Evolutionary conservation across 2,888 invertebrate genomes (phyloP).

Genomic region (Monochamus alternatus): DNA sequence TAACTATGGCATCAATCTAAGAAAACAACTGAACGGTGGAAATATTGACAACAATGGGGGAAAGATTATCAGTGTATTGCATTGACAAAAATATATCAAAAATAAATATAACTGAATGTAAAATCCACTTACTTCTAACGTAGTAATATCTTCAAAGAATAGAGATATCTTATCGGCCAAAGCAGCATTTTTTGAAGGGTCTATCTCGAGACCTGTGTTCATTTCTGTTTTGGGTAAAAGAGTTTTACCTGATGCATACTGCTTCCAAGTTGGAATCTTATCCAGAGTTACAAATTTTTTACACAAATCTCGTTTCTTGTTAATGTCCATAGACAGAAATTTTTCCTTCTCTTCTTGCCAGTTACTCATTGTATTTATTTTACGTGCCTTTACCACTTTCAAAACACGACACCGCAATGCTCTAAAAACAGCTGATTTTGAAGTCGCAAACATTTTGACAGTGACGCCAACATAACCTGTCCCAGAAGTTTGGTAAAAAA

Average conservation of each 20-base stretch:
- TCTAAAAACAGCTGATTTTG: conserved; percentile 24
- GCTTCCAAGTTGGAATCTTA: conserved; percentile 75
- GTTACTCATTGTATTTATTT: conserved; percentile 63
- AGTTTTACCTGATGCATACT: conserved; percentile 68
- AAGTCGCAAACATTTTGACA: conserved; percentile 5
- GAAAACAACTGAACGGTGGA: neutral
- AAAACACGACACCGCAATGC: conserved; percentile 1
- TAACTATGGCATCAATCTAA: conserved; percentile 89
- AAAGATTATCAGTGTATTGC: too few species aligned
- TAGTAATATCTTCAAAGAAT: conserved; percentile 88
- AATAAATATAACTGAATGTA: neutral
- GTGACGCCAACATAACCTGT: neutral
- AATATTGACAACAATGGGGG: too few species aligned
- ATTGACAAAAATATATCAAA: too few species aligned
- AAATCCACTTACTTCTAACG: conserved; percentile 76
- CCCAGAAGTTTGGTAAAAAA: neutral
- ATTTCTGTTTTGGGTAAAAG: conserved; percentile 67
- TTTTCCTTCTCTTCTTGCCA: conserved; percentile 74
- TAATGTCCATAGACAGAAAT: conserved; percentile 72
- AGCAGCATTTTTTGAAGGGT: conserved; percentile 68
- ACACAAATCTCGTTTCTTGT: conserved; percentile 74
- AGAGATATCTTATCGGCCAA: conserved; percentile 78
- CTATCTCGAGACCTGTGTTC: conserved; percentile 66
- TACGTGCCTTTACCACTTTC: neutral
- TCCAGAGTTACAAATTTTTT: conserved; percentile 70